Percentiles rank a stretch among this genome's conserved stretches.
These are phyloP conservation scores for Hydrophis major DNA, from an alignment of 2,797 vertebrate species.

Conservation along the genomic window DNA sequence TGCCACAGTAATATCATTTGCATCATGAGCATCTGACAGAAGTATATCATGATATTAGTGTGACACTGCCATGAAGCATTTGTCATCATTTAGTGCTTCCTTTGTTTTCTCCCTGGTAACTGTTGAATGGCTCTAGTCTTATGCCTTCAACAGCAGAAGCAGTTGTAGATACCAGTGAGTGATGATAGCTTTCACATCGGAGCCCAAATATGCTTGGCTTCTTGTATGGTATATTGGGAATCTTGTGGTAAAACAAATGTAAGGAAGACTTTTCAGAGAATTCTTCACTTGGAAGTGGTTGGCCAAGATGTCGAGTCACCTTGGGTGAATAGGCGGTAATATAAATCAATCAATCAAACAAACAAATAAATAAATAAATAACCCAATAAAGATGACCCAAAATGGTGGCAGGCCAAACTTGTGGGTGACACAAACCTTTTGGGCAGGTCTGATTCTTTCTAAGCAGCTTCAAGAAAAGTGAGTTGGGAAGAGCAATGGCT, in stretches of 20 bases:
- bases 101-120: not conserved
- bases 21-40: not conserved
- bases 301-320: slow-evolving; percentile 59
- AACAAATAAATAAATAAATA: no score
- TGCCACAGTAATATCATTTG: not conserved
- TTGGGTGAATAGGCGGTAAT: no score
- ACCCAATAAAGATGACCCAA: slow-evolving; percentile 61
- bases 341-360: no score
- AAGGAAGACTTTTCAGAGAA: slow-evolving; percentile 59
- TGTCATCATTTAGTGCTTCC: not conserved
- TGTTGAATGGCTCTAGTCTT: not conserved
- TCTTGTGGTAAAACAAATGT: not conserved
- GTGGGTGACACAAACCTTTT: slow-evolving; percentile 74
- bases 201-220: not conserved
- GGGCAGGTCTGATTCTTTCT: slow-evolving; percentile 76
- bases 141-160: not conserved
- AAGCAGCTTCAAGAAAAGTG: slow-evolving; percentile 79
- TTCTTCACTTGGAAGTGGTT: slow-evolving; percentile 69
- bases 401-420: slow-evolving; percentile 77
- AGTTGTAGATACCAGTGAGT: not conserved
- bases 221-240: not conserved
- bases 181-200: not conserved
- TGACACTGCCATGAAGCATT: not conserved
- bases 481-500: slow-evolving; percentile 24
- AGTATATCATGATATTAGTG: not conserved